Conservation (phyloP, 2,888 invertebrate genomes). For the Darwinula stevensoni region DNA sequence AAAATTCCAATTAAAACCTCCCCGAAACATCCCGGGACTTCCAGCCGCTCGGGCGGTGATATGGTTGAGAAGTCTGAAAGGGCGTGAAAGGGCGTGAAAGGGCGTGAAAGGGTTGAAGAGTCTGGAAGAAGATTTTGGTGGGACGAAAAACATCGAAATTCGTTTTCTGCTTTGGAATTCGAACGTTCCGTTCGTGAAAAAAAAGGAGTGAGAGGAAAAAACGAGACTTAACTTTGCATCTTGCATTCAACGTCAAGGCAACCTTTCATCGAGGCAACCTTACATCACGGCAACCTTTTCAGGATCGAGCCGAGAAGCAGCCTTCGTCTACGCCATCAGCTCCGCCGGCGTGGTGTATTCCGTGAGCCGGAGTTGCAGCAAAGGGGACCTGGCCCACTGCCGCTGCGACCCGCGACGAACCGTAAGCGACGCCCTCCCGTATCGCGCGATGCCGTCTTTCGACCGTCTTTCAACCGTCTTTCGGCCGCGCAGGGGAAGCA, state of each 20-base stretch:
- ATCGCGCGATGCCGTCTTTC: neutral
- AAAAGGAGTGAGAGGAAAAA: too few species aligned
- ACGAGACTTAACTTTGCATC: neutral
- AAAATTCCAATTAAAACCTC: too few species aligned
- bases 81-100: too few species aligned
- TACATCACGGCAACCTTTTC: too few species aligned
- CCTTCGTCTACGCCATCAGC: constrained; percentile 11
- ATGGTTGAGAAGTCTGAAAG: too few species aligned
- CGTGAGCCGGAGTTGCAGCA: constrained; percentile 10
- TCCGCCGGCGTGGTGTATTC: constrained; percentile 11
- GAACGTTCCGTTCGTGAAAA: too few species aligned
- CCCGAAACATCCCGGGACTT: too few species aligned
- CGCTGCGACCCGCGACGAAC: constrained; percentile 9
- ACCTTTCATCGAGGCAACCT: neutral
- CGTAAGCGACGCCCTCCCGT: constrained; percentile 7
- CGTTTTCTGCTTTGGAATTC: too few species aligned
- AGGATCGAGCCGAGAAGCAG: constrained; percentile 11
- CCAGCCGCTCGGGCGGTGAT: too few species aligned
- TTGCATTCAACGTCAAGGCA: neutral
- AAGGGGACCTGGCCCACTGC: constrained; percentile 10
- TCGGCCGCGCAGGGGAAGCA: constrained; percentile 5
- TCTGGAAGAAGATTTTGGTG: too few species aligned
- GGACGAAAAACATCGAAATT: too few species aligned
- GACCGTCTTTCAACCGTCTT: neutral
- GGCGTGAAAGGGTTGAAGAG: too few species aligned